phyloP scores from a whole-genome alignment of 1,140 invertebrate species.

The Brachionus rotundiformis region DNA sequence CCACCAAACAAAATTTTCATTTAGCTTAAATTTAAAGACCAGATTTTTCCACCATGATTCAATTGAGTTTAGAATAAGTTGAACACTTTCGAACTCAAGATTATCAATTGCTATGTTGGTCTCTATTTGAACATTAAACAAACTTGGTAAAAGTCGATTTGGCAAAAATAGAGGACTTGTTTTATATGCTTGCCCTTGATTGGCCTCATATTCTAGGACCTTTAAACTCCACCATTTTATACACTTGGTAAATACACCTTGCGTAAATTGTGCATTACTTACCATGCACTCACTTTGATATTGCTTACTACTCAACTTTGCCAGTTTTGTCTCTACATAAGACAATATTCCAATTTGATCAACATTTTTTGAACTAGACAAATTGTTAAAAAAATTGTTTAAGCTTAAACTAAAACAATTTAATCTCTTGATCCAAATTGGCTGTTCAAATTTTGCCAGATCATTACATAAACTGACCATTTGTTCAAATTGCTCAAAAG shows the following conservation, averaged over 20 bases:
- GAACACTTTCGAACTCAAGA: neutral
- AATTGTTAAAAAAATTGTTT: neutral
- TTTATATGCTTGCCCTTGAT: neutral
- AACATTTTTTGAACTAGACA: neutral
- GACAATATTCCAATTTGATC: neutral
- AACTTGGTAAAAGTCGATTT: neutral
- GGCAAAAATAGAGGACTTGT: conserved; percentile 5
- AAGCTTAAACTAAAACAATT: neutral
- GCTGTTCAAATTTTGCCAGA: neutral
- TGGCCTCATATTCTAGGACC: neutral
- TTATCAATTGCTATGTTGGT: neutral
- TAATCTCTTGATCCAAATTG: neutral
- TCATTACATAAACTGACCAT: neutral
- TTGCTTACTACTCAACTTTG: neutral
- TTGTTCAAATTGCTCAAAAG: neutral
- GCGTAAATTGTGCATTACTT: neutral
- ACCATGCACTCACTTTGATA: neutral
- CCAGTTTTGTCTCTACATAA: neutral
- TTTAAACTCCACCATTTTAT: conserved; percentile 45
- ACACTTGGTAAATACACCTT: neutral
- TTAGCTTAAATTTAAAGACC: neutral
- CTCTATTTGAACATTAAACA: neutral
- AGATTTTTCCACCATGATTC: conserved; percentile 27
- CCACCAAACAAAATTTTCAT: conserved; percentile 43
- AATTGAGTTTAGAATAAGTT: neutral